Percentiles rank a stretch among this genome's conserved stretches.
These are phyloP conservation scores for Lasioglossum baleicum DNA, from an alignment of 1,140 invertebrate species.

Conservation along the genomic window DNA sequence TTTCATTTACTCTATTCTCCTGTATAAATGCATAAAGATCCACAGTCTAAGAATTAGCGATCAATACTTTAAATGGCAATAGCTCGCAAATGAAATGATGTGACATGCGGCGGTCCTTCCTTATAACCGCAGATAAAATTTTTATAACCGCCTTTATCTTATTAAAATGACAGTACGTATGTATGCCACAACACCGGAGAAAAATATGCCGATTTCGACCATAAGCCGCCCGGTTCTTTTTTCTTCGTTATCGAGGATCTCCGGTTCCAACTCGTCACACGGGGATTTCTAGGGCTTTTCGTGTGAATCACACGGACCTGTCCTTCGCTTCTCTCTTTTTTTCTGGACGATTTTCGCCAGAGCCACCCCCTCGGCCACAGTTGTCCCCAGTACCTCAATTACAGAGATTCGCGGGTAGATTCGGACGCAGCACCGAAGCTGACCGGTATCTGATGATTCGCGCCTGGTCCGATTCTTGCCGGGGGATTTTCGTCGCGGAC, in stretches of 20 bases:
- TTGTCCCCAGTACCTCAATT: conserved; percentile 22
- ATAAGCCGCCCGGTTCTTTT: conserved; percentile 9
- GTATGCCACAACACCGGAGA: no score
- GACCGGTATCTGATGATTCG: conserved; percentile 32
- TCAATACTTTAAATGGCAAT: no score
- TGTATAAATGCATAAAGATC: no score
- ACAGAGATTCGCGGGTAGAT: conserved; percentile 41
- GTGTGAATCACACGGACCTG: conserved; percentile 18
- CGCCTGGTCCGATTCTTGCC: neutral
- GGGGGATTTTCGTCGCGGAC: conserved; percentile 20
- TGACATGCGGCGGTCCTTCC: no score
- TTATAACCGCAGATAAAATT: no score
- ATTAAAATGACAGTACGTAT: no score
- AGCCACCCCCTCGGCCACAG: neutral
- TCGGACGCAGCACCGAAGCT: neutral
- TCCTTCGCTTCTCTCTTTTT: neutral
- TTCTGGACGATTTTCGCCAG: neutral
- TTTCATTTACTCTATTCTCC: no score
- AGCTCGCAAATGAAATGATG: no score
- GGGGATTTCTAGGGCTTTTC: conserved; percentile 33
- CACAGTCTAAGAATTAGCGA: no score
- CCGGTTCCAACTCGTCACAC: neutral
- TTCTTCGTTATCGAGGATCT: conserved; percentile 34
- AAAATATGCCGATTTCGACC: no score
- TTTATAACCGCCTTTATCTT: no score